Evolutionary conservation across 2,888 invertebrate genomes (phyloP).

Genomic region (Parochlus steinenii): DNA sequence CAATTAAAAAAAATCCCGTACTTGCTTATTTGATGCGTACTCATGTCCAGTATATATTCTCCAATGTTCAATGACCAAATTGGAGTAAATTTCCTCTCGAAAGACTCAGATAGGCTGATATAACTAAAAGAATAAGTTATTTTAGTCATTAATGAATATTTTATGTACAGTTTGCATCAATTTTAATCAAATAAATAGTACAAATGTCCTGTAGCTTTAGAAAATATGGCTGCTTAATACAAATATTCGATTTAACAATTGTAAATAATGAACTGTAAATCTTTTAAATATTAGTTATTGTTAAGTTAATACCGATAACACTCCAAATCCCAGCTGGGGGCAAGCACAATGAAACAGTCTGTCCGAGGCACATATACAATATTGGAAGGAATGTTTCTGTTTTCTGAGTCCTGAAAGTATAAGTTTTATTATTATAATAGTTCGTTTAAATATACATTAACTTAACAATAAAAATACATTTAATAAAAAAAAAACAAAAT

Average conservation of each 20-base stretch:
- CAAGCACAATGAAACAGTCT: conserved; percentile 72
- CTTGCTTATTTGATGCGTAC: conserved; percentile 26
- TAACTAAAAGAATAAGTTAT: conserved; percentile 3
- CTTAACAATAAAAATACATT: no score
- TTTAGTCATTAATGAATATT: no score
- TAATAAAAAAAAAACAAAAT: no score
- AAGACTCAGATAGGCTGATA: conserved; percentile 7
- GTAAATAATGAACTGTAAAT: no score
- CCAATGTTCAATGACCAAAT: conserved; percentile 47
- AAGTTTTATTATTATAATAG: no score
- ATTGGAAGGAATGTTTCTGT: conserved; percentile 48
- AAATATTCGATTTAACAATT: no score
- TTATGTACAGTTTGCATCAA: no score
- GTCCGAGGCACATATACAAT: conserved; percentile 62
- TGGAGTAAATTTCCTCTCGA: conserved; percentile 15
- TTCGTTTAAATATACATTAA: no score
- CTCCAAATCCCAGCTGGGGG: conserved; percentile 68
- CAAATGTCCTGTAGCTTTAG: no score
- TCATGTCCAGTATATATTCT: conserved; percentile 33
- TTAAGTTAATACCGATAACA: conserved; percentile 51
- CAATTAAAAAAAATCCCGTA: conserved; percentile 12
- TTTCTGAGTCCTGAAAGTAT: no score
- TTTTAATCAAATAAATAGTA: no score
- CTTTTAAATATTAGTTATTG: background rate
- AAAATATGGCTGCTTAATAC: no score